phyloP scores from a whole-genome alignment of 2,797 vertebrate genomes.

The Craterocephalus amniculus region DNA sequence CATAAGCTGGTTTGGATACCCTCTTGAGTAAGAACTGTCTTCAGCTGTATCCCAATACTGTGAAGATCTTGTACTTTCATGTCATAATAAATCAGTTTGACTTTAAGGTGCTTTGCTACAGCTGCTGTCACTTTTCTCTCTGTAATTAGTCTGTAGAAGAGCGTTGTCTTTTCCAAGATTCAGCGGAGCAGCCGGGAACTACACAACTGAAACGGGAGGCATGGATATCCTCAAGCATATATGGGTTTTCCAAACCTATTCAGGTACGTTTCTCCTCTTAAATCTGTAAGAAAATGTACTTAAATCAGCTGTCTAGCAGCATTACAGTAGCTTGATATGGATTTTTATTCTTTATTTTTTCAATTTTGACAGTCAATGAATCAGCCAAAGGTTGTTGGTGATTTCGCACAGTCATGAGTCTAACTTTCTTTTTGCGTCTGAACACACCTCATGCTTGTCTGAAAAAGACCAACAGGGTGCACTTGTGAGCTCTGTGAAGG shows the following conservation, averaged over 20 bases:
- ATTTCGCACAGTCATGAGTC: too few relatives aligned
- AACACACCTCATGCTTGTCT: not conserved
- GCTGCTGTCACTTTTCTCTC: not conserved
- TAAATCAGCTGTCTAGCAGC: not conserved
- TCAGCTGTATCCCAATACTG: not conserved
- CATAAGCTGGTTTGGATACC: too few relatives aligned
- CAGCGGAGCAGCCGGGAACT: conserved; percentile 62
- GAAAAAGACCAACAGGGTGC: not conserved
- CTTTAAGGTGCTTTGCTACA: not conserved
- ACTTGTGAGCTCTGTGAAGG: not conserved
- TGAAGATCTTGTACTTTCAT: not conserved
- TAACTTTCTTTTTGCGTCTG: too few relatives aligned
- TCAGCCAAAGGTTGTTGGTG: not conserved
- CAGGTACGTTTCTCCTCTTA: conserved; percentile 68
- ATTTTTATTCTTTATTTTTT: not conserved
- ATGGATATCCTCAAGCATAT: conserved; percentile 82
- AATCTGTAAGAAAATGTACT: not conserved
- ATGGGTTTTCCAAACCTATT: conserved; percentile 83
- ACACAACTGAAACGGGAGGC: conserved; percentile 80
- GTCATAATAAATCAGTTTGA: not conserved
- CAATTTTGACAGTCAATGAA: not conserved
- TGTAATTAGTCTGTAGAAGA: conserved; percentile 78
- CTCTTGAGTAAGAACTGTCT: not conserved
- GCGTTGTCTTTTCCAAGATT: conserved; percentile 79
- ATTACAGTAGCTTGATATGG: not conserved